phyloP scores from a whole-genome alignment of 2,797 vertebrate genomes.

The Sebastes miniatus region DNA sequence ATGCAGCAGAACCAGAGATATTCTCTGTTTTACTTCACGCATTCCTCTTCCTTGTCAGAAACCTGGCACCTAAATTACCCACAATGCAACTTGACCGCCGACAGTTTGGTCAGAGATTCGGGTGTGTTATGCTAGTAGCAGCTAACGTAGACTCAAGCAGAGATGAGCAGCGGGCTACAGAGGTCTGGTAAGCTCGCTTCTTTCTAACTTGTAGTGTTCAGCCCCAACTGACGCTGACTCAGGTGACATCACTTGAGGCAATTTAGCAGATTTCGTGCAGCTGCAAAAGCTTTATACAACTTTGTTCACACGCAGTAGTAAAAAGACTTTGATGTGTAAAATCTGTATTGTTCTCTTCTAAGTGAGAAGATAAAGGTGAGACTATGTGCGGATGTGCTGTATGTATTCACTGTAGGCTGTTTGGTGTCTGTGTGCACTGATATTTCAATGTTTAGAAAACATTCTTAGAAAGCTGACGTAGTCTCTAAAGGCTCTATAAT shows the following conservation, averaged over 20 bases:
- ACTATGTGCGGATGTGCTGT: neutral
- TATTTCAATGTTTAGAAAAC: conserved; percentile 34
- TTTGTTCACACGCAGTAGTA: neutral
- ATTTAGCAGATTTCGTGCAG: neutral
- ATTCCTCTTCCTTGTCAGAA: neutral
- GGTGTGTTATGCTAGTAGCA: neutral
- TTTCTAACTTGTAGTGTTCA: neutral
- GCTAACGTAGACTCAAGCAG: neutral
- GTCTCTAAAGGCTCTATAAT: conserved; percentile 61
- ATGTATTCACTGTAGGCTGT: neutral
- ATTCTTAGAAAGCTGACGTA: conserved; percentile 49
- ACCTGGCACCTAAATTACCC: too few relatives aligned
- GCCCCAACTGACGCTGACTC: neutral
- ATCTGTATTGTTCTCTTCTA: neutral
- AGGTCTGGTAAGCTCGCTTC: neutral
- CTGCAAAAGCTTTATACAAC: neutral
- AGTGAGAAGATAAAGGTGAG: neutral
- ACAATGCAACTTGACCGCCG: neutral
- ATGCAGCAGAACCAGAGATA: neutral
- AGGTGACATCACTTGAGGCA: neutral
- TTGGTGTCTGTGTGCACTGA: neutral
- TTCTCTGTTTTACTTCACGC: too few relatives aligned
- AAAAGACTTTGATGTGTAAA: neutral
- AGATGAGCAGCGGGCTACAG: neutral
- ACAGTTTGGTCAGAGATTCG: neutral